Evolutionary conservation across 1,140 invertebrate genomes (phyloP).

Genomic region (Kradibia gibbosae): DNA sequence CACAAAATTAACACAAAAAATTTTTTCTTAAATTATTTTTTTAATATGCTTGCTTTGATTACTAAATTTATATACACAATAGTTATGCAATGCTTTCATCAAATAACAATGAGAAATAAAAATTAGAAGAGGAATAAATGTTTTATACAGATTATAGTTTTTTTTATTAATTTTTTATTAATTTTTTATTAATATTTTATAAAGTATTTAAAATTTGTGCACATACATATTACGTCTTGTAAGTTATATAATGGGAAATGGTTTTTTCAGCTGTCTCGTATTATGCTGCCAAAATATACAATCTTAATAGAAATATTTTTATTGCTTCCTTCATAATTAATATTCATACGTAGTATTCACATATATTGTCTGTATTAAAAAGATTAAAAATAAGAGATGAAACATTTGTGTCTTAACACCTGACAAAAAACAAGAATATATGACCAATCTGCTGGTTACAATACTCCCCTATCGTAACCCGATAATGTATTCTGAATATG

Average conservation of each 20-base stretch:
- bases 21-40: too few relatives aligned
- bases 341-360: neutral
- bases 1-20: too few relatives aligned
- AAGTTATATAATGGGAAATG: neutral
- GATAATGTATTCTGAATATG: conserved; percentile 61
- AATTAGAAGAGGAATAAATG: too few relatives aligned
- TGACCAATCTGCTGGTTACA: conserved; percentile 23
- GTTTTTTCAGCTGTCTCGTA: neutral
- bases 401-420: conserved; percentile 6
- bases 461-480: conserved; percentile 54
- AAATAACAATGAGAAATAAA: too few relatives aligned
- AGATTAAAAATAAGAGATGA: conserved; percentile 2
- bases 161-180: too few relatives aligned
- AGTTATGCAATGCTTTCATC: too few relatives aligned
- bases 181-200: too few relatives aligned
- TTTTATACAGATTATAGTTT: too few relatives aligned
- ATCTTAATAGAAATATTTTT: neutral
- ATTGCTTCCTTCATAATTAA: neutral
- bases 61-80: too few relatives aligned
- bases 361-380: neutral
- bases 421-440: neutral
- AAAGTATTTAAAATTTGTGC: too few relatives aligned
- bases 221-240: neutral
- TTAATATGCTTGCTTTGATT: too few relatives aligned
- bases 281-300: neutral